Conservation (phyloP, 2,797 vertebrate species). For the Hapalemur alaotrensis region DNA sequence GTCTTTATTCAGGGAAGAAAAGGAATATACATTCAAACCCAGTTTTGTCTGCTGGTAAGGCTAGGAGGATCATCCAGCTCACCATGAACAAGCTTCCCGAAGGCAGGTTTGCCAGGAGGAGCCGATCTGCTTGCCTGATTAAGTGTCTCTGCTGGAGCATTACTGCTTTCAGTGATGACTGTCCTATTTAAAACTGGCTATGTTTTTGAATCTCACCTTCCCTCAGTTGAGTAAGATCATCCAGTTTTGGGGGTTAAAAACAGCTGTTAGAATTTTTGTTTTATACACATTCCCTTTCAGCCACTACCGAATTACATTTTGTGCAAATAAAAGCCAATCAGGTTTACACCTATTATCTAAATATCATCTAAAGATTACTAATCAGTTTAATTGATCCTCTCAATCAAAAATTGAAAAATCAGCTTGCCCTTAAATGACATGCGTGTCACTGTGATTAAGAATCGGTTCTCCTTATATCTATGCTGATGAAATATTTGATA, state of each 20-base stretch:
- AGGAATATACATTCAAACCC: background rate
- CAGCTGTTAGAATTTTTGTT: background rate
- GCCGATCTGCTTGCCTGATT: background rate
- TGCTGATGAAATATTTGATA: background rate
- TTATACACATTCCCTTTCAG: background rate
- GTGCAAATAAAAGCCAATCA: background rate
- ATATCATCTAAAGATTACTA: background rate
- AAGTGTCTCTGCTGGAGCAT: background rate
- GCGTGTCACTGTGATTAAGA: background rate
- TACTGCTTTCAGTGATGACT: background rate
- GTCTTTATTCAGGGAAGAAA: background rate
- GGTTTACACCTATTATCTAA: background rate
- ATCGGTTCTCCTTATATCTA: background rate
- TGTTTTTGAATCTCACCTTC: background rate
- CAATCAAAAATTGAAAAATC: constrained; percentile 26
- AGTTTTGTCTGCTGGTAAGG: background rate
- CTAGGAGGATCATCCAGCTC: background rate
- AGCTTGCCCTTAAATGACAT: background rate
- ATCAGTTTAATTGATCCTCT: background rate
- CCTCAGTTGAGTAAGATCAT: background rate
- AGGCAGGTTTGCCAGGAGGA: background rate
- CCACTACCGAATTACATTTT: background rate
- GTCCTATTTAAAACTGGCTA: background rate
- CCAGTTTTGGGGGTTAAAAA: background rate
- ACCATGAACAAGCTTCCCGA: background rate